A percentile compares a stretch with the other conserved stretches of the same genome.
These are phyloP conservation scores for Coleophora deauratella DNA, from an alignment of 2,888 invertebrate species.

Conservation along the genomic window DNA sequence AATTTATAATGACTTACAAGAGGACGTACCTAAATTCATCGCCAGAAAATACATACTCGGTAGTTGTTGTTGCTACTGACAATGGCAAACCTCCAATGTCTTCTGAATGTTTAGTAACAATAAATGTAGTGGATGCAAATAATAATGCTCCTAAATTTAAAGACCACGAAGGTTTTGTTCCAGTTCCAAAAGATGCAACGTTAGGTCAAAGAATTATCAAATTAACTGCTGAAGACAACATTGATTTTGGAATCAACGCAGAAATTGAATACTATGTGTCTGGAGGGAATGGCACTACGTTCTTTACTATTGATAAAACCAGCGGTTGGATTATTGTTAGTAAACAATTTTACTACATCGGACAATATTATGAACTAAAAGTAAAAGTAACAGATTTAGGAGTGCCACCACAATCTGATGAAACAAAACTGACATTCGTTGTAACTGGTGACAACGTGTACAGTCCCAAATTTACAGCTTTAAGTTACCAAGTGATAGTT, in stretches of 20 bases:
- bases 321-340: slow-evolving; percentile 88
- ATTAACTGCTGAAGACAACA: slow-evolving; percentile 82
- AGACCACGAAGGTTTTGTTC: slow-evolving; percentile 81
- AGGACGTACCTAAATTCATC: slow-evolving; percentile 86
- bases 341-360: slow-evolving; percentile 72
- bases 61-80: slow-evolving; percentile 94
- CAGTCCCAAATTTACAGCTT: slow-evolving; percentile 86
- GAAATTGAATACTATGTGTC: slow-evolving; percentile 86
- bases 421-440: slow-evolving; percentile 81
- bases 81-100: slow-evolving; percentile 97
- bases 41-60: slow-evolving; percentile 90
- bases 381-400: slow-evolving; percentile 90
- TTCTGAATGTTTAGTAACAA: slow-evolving; percentile 87
- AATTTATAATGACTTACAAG: slow-evolving; percentile 86
- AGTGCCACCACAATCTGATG: slow-evolving; percentile 88
- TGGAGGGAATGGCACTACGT: slow-evolving; percentile 84
- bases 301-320: slow-evolving; percentile 82
- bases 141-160: slow-evolving; percentile 92
- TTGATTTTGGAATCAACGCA: slow-evolving; percentile 91
- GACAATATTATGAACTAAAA: slow-evolving; percentile 78
- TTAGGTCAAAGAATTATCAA: slow-evolving; percentile 82
- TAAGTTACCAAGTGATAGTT: slow-evolving; percentile 91
- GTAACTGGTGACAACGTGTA: slow-evolving; percentile 89
- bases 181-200: slow-evolving; percentile 85
- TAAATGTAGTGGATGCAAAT: slow-evolving; percentile 94